Evolutionary conservation across 1,140 invertebrate genomes (phyloP).

Genomic region (Drosophila teissieri): DNA sequence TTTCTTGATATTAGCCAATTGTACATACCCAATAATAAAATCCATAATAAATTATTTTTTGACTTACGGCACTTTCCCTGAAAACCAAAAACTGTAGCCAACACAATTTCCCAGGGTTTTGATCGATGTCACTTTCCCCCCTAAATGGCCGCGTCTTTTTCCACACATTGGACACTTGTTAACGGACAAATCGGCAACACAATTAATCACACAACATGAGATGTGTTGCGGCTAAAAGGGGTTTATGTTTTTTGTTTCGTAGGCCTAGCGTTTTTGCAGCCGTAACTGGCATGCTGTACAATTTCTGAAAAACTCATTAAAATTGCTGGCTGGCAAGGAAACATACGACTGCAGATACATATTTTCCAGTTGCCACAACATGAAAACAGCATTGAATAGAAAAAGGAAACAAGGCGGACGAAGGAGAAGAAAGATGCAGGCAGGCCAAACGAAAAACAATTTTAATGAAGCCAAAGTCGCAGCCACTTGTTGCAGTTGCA

Average conservation of each 20-base stretch:
- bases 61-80: not conserved
- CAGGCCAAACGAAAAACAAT: conserved; percentile 71
- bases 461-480: conserved; percentile 76
- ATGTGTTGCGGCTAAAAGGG: conserved; percentile 49
- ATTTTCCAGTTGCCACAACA: conserved; percentile 47
- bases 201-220: conserved; percentile 63
- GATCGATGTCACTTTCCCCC: conserved; percentile 31
- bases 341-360: conserved; percentile 19
- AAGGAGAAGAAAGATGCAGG: conserved; percentile 58
- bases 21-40: too few species aligned
- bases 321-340: conserved; percentile 55
- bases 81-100: not conserved
- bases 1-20: too few species aligned
- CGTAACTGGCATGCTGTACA: conserved; percentile 65
- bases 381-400: conserved; percentile 36
- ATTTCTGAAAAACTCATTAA: conserved; percentile 79
- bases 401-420: conserved; percentile 52
- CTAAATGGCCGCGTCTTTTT: conserved; percentile 34
- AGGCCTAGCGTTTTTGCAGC: conserved; percentile 35
- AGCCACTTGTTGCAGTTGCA: conserved; percentile 38
- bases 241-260: conserved; percentile 25
- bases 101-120: conserved; percentile 60
- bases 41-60: not conserved
- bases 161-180: conserved; percentile 52
- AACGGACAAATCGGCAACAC: conserved; percentile 59